These are phyloP conservation scores for Trichogramma pretiosum DNA, from an alignment of 1,140 invertebrate species.

Conservation along the genomic window DNA sequence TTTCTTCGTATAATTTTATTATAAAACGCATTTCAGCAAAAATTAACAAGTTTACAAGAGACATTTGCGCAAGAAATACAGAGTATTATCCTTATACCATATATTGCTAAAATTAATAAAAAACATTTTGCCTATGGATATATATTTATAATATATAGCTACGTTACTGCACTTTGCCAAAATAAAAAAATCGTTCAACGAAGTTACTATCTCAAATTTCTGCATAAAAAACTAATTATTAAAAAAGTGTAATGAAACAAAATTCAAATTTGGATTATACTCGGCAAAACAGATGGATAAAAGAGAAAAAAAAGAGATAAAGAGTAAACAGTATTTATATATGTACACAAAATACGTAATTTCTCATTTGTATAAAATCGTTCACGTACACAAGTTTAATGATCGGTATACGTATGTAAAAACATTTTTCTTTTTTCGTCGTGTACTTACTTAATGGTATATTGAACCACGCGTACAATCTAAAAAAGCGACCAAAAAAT, in stretches of 20 bases:
- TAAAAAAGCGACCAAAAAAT: too few relatives aligned
- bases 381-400: neutral
- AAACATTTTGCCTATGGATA: slow-evolving; percentile 5
- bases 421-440: neutral
- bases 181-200: neutral
- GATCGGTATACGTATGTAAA: neutral
- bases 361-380: neutral
- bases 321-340: slow-evolving; percentile 10
- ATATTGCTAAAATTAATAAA: neutral
- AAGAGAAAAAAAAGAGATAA: too few relatives aligned
- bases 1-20: too few relatives aligned
- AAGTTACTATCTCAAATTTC: slow-evolving; percentile 2
- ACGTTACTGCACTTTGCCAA: neutral
- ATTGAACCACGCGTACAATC: neutral
- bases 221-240: slow-evolving; percentile 13
- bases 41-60: neutral
- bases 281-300: too few relatives aligned
- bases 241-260: too few relatives aligned
- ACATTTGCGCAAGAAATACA: slow-evolving; percentile 6
- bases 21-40: neutral
- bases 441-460: slow-evolving; percentile 1
- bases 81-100: slow-evolving; percentile 7
- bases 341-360: slow-evolving; percentile 9
- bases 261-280: too few relatives aligned
- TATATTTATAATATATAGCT: neutral